Base-by-base conservation (phyloP, 2,888 invertebrate species). In the Hemistola chrysoprasaria region DNA sequence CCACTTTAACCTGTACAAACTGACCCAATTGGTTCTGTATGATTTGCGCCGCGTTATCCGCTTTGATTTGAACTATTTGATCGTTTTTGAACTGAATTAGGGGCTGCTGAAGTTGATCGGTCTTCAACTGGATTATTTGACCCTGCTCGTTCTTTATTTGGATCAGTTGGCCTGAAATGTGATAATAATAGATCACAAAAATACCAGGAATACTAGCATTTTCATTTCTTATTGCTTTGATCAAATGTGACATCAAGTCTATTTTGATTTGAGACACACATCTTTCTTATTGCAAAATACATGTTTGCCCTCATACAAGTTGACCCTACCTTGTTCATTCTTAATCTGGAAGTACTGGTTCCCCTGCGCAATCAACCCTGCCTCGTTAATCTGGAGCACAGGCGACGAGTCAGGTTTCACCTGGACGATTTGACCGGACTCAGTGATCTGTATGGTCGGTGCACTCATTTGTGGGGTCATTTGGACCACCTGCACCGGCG, bases 401-500 rank as follows among this genome's bases (percentile, higher is more conserved):
- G 78, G 73, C 6, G 74, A 71, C 0, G 65, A 24, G 8, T 88
- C 87, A 0, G 73, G 41, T 46, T 87, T 87, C 2, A 88, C 85
- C 53, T 87, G 87, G 1, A 88, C 81, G 1, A 88, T 88, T 62
- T 88, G 87, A 1, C 88, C 88, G 0, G 86, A 83, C 52, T 88
- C 88, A 0, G 87, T 88, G 39, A 88, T 88, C 56, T 88, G 88
- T 2, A 88, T 88, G 2, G 87, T 88, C 0, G 88, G 88, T 0
- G 88, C 83, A 59, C 73, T 83, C n/a, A 84, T 70, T 42, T 82
- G 82, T 0, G 75, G 72, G 0, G 71, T 69, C 87, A 87, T 85
- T 67, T 87, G 88, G 0, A 88, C 84, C 0, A 88, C 80, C 68
- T 88, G 88, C 1, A 88, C 78, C 1, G 90, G 90, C 0, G 90